Conservation (phyloP, 37 sponge, comb jelly and placozoan genomes). For the Mnemiopsis leidyi region DNA sequence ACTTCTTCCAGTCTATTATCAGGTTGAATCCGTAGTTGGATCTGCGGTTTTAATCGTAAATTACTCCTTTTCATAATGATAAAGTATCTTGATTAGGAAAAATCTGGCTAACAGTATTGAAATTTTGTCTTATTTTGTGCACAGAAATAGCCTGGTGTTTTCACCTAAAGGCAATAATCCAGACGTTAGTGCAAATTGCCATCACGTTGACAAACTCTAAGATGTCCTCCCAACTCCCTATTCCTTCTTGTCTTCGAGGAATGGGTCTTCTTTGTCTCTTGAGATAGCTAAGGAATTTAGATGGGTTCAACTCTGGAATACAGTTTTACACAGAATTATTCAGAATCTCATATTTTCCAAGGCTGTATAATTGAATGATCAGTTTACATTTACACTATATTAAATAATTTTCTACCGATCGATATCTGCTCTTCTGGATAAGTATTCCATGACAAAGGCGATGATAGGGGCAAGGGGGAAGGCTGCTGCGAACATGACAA, state of each 20-base stretch:
- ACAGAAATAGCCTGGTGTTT: not conserved
- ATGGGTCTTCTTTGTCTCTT: conserved; percentile 8
- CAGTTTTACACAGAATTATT: no score
- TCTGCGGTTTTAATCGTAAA: not conserved
- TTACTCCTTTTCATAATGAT: no score
- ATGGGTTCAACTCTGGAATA: no score
- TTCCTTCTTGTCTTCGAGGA: conserved; percentile 17
- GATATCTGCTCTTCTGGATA: not conserved
- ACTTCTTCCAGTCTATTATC: not conserved
- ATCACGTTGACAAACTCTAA: not conserved
- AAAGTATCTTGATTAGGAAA: no score
- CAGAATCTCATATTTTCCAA: no score
- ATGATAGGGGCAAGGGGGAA: conserved; percentile 1
- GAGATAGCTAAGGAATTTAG: not conserved
- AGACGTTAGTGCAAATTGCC: conserved; percentile 11
- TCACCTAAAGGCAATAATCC: not conserved
- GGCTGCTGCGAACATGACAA: conserved; percentile 19
- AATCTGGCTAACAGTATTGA: no score
- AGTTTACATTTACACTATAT: no score
- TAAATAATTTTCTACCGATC: not conserved
- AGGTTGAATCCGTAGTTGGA: not conserved
- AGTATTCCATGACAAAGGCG: not conserved
- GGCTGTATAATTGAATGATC: no score
- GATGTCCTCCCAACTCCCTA: not conserved
- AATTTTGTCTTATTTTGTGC: not conserved